A percentile compares a stretch with the other conserved stretches of the same genome.
These are phyloP conservation scores for Notolabrus celidotus DNA, from an alignment of 2,797 vertebrate species.

Conservation along the genomic window DNA sequence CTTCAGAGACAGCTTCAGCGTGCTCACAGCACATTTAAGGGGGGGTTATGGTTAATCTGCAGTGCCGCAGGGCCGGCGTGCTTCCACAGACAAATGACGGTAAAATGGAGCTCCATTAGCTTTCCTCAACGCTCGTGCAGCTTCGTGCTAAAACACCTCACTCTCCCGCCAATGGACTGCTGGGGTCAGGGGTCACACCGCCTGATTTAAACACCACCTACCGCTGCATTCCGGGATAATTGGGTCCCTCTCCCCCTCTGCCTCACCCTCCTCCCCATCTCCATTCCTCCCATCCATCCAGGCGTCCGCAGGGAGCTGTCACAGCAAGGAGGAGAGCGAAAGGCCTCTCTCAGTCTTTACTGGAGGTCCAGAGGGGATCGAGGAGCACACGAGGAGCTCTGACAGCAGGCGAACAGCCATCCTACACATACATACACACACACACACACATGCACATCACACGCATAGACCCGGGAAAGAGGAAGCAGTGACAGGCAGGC, in stretches of 20 bases:
- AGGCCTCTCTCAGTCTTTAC: constrained; percentile 57
- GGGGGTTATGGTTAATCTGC: constrained; percentile 49
- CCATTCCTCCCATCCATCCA: constrained; percentile 46
- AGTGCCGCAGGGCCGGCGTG: constrained; percentile 10
- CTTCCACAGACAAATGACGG: not conserved
- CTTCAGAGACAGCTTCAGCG: constrained; percentile 40
- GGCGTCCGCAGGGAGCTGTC: constrained; percentile 50
- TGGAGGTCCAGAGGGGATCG: constrained; percentile 48
- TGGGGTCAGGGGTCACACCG: constrained; percentile 49
- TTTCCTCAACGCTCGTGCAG: not conserved
- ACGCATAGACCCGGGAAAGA: not conserved
- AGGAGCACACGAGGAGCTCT: constrained; percentile 44
- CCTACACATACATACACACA: constrained; percentile 9
- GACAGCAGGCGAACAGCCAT: constrained; percentile 54
- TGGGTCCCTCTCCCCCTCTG: constrained; percentile 29
- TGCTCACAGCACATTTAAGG: constrained; percentile 21
- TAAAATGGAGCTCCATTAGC: constrained; percentile 52
- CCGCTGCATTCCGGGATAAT: constrained; percentile 65
- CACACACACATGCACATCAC: constrained; percentile 6
- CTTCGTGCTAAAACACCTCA: constrained; percentile 13
- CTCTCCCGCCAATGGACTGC: constrained; percentile 33
- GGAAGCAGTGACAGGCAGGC: constrained; percentile 66
- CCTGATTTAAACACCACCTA: constrained; percentile 64
- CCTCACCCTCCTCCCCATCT: constrained; percentile 14
- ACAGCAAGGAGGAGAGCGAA: constrained; percentile 39